These are phyloP conservation scores for Microchirus variegatus DNA, from an alignment of 2,797 vertebrate genomes.

Conservation along the genomic window DNA sequence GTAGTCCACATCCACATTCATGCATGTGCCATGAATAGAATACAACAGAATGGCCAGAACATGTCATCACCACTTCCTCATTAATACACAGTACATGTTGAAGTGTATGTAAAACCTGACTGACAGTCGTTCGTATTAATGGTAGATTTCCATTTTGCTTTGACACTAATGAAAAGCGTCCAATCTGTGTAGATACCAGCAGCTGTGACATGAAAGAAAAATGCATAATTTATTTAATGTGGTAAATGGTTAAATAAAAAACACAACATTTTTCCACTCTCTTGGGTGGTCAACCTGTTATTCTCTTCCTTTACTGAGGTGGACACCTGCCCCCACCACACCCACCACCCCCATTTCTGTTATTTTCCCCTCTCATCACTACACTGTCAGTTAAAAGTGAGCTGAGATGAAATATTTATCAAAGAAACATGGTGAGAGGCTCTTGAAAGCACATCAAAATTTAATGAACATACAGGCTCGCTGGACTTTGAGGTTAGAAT, in stretches of 20 bases:
- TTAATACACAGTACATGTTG: neutral
- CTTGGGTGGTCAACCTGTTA: neutral
- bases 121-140: neutral
- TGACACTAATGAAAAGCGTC: neutral
- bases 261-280: neutral
- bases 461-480: constrained; percentile 50
- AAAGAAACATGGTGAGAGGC: constrained; percentile 27
- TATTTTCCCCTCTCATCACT: constrained; percentile 3
- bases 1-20: neutral
- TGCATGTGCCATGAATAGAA: neutral
- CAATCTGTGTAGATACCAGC: neutral
- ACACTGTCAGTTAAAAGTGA: constrained; percentile 28
- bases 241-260: neutral
- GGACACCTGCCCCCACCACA: neutral
- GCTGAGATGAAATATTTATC: constrained; percentile 54
- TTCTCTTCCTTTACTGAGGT: neutral
- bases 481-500: constrained; percentile 23
- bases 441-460: constrained; percentile 40
- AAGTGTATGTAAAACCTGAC: neutral
- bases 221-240: too few species aligned
- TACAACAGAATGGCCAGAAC: neutral
- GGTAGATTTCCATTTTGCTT: neutral
- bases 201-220: neutral
- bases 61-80: neutral
- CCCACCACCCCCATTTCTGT: neutral